phyloP scores from a whole-genome alignment of 1,140 invertebrate genomes.

The Drosophila orosa region DNA sequence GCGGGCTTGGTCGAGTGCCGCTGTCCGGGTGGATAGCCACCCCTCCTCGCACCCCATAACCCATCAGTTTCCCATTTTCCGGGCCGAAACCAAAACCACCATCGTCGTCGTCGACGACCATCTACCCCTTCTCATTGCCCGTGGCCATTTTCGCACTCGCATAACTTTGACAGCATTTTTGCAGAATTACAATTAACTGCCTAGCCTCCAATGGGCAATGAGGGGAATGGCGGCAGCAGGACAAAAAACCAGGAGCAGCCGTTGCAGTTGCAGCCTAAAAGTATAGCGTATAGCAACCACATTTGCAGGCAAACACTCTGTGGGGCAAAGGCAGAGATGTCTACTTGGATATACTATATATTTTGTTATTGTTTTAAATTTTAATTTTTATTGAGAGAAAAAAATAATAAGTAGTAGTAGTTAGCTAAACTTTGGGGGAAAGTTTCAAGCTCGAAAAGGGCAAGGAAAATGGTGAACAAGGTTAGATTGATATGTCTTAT shows the following conservation, averaged over 20 bases:
- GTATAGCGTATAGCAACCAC: slow-evolving; percentile 47
- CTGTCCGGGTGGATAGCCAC: slow-evolving; percentile 9
- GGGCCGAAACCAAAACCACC: slow-evolving; percentile 29
- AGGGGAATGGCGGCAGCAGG: not conserved
- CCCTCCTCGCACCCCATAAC: not conserved
- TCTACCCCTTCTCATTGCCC: slow-evolving; percentile 35
- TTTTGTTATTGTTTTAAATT: not conserved
- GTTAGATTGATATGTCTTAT: too few relatives aligned
- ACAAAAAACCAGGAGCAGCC: slow-evolving; percentile 34
- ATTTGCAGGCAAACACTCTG: slow-evolving; percentile 27
- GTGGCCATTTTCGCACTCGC: slow-evolving; percentile 77
- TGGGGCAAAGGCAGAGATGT: slow-evolving; percentile 7
- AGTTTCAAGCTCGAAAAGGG: not conserved
- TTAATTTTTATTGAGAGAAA: not conserved
- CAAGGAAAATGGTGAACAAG: not conserved
- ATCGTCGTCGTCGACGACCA: not conserved
- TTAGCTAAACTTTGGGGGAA: not conserved
- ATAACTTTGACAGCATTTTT: slow-evolving; percentile 80
- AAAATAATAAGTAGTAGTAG: not conserved
- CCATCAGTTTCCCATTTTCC: slow-evolving; percentile 8
- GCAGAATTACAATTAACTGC: slow-evolving; percentile 79
- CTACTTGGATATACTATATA: not conserved
- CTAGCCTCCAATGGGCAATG: slow-evolving; percentile 30
- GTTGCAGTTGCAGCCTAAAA: slow-evolving; percentile 55
- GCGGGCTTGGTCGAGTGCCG: slow-evolving; percentile 37